These are phyloP conservation scores for Ailuropoda melanoleuca DNA, from an alignment of 2,113 vertebrate genomes.

Conservation along the genomic window DNA sequence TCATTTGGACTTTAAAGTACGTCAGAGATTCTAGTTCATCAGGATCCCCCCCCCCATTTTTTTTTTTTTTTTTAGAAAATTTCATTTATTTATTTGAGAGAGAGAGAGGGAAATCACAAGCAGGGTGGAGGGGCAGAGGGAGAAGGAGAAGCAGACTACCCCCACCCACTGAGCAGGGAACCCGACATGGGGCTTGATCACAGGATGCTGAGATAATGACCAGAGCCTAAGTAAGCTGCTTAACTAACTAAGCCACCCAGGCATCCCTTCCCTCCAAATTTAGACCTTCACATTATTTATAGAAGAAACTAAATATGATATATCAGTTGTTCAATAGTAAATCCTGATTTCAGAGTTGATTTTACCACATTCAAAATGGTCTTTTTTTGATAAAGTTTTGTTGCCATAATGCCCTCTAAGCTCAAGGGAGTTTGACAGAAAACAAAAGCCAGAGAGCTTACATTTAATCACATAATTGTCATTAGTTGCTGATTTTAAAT, in stretches of 20 bases:
- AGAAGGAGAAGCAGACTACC: background rate
- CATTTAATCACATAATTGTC: background rate
- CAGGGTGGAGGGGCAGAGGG: background rate
- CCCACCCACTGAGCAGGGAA: background rate
- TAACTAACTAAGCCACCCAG: background rate
- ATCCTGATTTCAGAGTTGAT: background rate
- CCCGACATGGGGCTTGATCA: background rate
- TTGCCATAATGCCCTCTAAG: background rate
- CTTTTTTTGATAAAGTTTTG: background rate
- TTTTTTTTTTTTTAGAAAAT: background rate
- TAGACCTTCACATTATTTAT: background rate
- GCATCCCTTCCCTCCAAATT: background rate
- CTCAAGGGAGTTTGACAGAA: background rate
- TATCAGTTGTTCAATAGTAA: background rate
- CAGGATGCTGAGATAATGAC: background rate
- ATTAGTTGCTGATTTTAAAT: background rate
- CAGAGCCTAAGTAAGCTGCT: background rate
- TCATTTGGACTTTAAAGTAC: constrained; percentile 16
- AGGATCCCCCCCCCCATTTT: no score
- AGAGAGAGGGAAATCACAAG: background rate
- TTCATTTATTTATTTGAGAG: background rate
- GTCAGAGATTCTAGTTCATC: background rate
- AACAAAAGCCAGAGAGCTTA: background rate
- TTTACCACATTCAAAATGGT: background rate
- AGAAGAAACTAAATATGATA: background rate